A percentile compares a stretch with the other conserved stretches of the same genome.
Conservation (phyloP, 2,113 vertebrate species). For the Cololabis saira region DNA sequence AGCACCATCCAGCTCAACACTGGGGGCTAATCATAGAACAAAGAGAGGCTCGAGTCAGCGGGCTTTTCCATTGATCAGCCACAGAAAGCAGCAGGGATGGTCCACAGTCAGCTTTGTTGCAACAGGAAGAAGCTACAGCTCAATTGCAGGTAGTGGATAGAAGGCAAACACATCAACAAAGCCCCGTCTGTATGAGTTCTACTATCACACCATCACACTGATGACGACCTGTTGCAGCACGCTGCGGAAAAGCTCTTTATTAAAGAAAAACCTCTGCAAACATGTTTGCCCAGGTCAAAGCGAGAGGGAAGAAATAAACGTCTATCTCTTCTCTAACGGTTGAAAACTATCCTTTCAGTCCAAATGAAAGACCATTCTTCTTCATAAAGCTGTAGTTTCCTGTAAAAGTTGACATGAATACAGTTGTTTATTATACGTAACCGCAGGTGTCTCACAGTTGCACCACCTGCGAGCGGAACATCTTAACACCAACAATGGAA, state of each 20-base stretch:
- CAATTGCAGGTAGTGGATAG: conserved; percentile 54
- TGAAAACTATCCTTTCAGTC: conserved; percentile 23
- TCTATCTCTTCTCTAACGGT: conserved; percentile 12
- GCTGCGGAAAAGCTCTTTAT: conserved; percentile 20
- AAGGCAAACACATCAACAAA: conserved; percentile 61
- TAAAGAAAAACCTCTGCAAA: conserved; percentile 5
- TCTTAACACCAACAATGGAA: conserved; percentile 1
- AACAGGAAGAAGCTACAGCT: conserved; percentile 54
- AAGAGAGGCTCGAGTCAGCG: conserved; percentile 66
- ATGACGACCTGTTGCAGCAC: conserved; percentile 45
- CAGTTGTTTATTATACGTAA: conserved; percentile 8
- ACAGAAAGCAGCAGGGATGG: conserved; percentile 44
- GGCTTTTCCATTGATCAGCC: conserved; percentile 61
- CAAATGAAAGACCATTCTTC: conserved; percentile 30
- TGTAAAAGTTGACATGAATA: conserved; percentile 32
- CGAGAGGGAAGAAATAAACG: conserved; percentile 5
- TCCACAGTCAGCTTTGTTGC: conserved; percentile 56
- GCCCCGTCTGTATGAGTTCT: conserved; percentile 26
- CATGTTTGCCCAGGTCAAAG: conserved; percentile 3
- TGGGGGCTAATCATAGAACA: conserved; percentile 72
- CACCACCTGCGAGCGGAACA: conserved; percentile 12
- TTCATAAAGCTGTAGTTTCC: conserved; percentile 32
- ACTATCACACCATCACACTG: conserved; percentile 19
- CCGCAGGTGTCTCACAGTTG: conserved; percentile 29
- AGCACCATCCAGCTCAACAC: conserved; percentile 43